phyloP scores from a whole-genome alignment of 2,888 invertebrate species.

The Leucozona laternaria region DNA sequence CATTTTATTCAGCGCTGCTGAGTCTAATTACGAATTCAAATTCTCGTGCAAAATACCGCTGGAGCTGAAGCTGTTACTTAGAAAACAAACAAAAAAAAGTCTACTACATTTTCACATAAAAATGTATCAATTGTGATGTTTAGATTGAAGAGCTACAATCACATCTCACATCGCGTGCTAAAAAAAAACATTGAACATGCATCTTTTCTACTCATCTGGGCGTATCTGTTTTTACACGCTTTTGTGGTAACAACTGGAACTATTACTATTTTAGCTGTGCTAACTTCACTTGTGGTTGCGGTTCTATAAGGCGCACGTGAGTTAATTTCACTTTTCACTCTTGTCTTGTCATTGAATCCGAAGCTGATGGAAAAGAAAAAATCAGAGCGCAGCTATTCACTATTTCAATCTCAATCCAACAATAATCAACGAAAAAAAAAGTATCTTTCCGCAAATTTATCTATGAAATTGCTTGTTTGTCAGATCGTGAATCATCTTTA shows the following conservation, averaged over 20 bases:
- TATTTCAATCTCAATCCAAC: slow-evolving; percentile 12
- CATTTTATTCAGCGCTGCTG: slow-evolving; percentile 41
- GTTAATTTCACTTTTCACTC: slow-evolving; percentile 72
- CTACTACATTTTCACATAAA: slow-evolving; percentile 14
- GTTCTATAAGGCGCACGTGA: slow-evolving; percentile 63
- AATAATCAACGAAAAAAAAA: neutral
- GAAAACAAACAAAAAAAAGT: neutral
- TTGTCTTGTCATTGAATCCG: slow-evolving; percentile 33
- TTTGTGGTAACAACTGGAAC: slow-evolving; percentile 30
- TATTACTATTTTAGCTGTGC: slow-evolving; percentile 50
- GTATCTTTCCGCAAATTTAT: slow-evolving; percentile 47
- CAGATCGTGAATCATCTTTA: slow-evolving; percentile 38
- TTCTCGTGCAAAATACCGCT: neutral
- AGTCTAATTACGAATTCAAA: slow-evolving; percentile 63
- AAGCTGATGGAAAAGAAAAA: slow-evolving; percentile 43
- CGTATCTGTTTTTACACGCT: slow-evolving; percentile 14
- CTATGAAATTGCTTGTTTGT: slow-evolving; percentile 50
- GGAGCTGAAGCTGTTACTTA: neutral
- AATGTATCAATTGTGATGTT: slow-evolving; percentile 2
- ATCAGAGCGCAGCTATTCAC: slow-evolving; percentile 44
- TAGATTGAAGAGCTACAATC: neutral
- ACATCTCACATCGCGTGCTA: slow-evolving; percentile 43
- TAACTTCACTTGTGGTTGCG: slow-evolving; percentile 55
- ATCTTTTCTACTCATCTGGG: slow-evolving; percentile 19
- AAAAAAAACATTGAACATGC: slow-evolving; percentile 5